Conservation (phyloP, 2,888 invertebrate genomes). For the Tetranychus piercei region DNA sequence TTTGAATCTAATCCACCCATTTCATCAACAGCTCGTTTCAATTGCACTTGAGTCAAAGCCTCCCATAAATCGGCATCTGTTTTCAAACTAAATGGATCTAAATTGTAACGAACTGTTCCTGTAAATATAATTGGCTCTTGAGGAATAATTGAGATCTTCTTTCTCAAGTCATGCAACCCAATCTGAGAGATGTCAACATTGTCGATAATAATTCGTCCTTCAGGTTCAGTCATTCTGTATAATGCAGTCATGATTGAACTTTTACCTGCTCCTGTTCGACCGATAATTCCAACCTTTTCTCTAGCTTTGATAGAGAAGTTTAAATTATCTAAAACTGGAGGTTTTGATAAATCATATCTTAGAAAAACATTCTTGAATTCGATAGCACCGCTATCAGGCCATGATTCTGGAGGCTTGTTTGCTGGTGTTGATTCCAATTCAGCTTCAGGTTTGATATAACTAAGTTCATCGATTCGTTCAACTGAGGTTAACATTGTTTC, state of each 20-base stretch:
- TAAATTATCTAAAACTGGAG: constrained; percentile 52
- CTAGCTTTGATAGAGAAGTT: constrained; percentile 56
- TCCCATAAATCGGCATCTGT: constrained; percentile 52
- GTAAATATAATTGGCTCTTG: constrained; percentile 54
- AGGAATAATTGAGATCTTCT: constrained; percentile 33
- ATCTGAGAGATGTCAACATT: constrained; percentile 16
- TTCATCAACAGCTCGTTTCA: neutral
- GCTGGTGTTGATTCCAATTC: constrained; percentile 40
- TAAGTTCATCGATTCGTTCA: constrained; percentile 62
- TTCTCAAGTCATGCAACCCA: constrained; percentile 31
- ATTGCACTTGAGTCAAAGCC: neutral
- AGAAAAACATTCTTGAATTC: constrained; percentile 54
- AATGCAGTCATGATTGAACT: neutral
- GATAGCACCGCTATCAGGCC: constrained; percentile 49
- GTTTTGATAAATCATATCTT: constrained; percentile 43
- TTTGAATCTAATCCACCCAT: constrained; percentile 31
- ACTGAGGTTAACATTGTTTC: constrained; percentile 41
- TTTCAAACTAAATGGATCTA: constrained; percentile 66
- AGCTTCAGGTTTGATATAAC: constrained; percentile 51
- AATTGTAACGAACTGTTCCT: constrained; percentile 61
- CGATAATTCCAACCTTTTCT: constrained; percentile 46
- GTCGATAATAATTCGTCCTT: neutral
- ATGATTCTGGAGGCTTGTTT: constrained; percentile 28
- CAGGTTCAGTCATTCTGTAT: neutral
- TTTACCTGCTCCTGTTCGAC: constrained; percentile 28